Base-by-base conservation (phyloP, 2,113 vertebrate species). In the Myotis lucifugus region DNA sequence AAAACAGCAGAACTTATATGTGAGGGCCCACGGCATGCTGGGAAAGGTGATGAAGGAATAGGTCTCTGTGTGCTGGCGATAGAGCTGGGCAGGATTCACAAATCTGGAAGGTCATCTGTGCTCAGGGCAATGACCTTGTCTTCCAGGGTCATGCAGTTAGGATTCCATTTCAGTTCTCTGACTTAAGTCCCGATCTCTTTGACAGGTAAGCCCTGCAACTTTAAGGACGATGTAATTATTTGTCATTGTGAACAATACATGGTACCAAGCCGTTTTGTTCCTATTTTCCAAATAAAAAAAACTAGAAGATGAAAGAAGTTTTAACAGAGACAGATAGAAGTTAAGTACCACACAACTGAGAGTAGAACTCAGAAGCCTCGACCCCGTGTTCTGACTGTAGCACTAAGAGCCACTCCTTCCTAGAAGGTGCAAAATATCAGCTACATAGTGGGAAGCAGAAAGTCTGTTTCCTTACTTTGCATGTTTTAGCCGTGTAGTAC, bases 51-150 rank as follows among this genome's bases (percentile, higher is more conserved):
- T 2, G 50, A 37, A 34, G 79, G 25, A 52, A 13, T 12, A 25
- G 42, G n/a, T 2, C 46, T 85, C 52, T 32, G 5, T 73, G 69
- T 84, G 42, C 27, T n/a, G 42, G 12, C 1, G 1, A 0, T 19
- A 19, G 19, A 15, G 32, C 34, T 69, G 27, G 79, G 29, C 59
- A 78, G 52, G 32, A 84, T 73, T 87, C 42, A 48, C 3, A n/a
- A 5, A 88, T 84, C 34, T 64, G 18, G 42, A 42, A 87, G 73
- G 25, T 40, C 2, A 3, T 69, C 3, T 21, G 66, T 21, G 5
- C 17, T 83, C 42, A 78, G 85, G 97, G 34, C 40, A 29, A 9
- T 81, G 52, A 85, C 90, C 61, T 67, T 9, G 19, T 85, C 95
- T 87, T 5, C 79, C 61, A 56, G 69, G 52, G 27, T 29, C 54